Base-by-base conservation (phyloP, 2,888 invertebrate species). In the Eugnorisma glareosa region DNA sequence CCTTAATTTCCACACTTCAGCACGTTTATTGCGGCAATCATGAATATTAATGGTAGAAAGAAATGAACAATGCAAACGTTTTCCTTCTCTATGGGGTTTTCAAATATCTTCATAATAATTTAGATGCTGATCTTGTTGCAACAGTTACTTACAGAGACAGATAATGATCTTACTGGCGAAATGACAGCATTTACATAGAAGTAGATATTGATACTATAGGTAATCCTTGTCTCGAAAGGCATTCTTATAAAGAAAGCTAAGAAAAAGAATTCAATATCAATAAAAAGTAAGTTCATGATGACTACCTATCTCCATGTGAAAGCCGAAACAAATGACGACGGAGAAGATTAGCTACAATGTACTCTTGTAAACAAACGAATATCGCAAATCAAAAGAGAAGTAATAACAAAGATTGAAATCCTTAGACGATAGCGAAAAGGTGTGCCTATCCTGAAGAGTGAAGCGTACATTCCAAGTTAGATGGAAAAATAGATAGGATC, bases 1-100 rank as follows among this genome's bases (percentile, higher is more conserved):
- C 78, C 81, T 73, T 69, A 84, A 84, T 84, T 79, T 66, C 15
- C 11, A 68, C 64, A 61, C 48, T 35, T 54, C 43, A 51, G 31
- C 28, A 40, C 40, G 37, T 61, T 51, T 45, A 61, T 64, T 70
- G 31, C n/a, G 18, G 35, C 54, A 61, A 63, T 43, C 8, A 28
- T 54, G 15, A 67, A 43, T 35, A 28, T 37, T 18, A 24, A 48
- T 15, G 18, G 24, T 63, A 24, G 28, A 28, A 43, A 48, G 7
- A 66, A 43, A 28, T 51, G 40, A 8, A 21, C 6, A 5, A 43
- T 13, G n/a, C 31, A 45, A 57, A 37, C 15, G 1, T 15, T 24
- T 28, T 24, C 8, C 21, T 28, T 43, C 10, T 15, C 18, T 13
- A 18, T 24, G 21, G 21, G 13, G 45, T 68, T 51, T 63, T 35